Base-by-base conservation (phyloP, 1,140 invertebrate genomes). In the Lerema accius region DNA sequence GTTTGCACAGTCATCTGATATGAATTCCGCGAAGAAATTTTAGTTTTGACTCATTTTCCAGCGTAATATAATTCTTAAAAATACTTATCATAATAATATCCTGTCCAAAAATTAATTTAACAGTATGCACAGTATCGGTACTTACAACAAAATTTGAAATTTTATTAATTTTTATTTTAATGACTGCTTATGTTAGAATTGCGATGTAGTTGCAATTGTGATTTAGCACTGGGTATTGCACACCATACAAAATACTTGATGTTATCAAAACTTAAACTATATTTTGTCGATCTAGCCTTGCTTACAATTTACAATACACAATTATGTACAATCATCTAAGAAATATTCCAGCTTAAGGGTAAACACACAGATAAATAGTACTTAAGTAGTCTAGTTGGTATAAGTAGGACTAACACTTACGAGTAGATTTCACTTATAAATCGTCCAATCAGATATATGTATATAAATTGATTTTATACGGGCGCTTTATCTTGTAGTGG, bases 401-500 rank as follows among this genome's bases (percentile, higher is more conserved):
- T 32, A 32, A 32, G 15, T 7, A 43, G 63, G 35, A 61, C 35
- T 28, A 26, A 37, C 26, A 48, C 39, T 42, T 17, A 51, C 14
- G 11, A 51, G 19, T 37, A 4, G 28, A 42, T 39, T 50, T 40
- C 15, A 53, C 37, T 14, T 48, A 49, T 16, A 51, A 43, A 28
- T 55, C 51, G 19, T 55, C 39, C 26, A 46, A 48, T n/a, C 13
- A 26, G 1, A 10, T 32, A 39, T 49, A 3, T 45, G 32, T 53
- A 10, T 17, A 42, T 26, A 49, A 45, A 7, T 28, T 65, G 43
- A 17, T 13, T 37, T 78, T 86, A 86, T 61, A 86, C 84, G 53
- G 86, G 83, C 14, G 76, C 85, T 67, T 90, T 90, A 40, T 89
- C 82, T 63, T 90, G 83, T 19, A 90, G 59, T 26, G 87, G 87